phyloP scores from a whole-genome alignment of 2,113 vertebrate species.

The Helogale parvula region DNA sequence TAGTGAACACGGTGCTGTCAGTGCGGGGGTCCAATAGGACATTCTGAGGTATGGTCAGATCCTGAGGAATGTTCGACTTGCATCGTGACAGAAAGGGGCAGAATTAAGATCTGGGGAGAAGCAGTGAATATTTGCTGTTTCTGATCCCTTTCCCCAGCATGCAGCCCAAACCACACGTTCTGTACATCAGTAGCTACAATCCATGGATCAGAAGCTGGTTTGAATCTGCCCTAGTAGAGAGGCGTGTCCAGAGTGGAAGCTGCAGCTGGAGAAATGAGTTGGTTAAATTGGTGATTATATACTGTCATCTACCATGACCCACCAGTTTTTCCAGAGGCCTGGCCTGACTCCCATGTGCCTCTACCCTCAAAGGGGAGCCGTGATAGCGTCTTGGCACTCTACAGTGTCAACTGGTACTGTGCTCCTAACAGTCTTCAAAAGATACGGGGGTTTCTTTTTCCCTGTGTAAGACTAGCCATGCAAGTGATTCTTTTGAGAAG shows the following conservation, averaged over 20 bases:
- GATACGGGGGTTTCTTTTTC: neutral
- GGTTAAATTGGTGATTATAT: neutral
- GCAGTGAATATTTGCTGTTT: neutral
- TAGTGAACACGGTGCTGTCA: rapidly evolving
- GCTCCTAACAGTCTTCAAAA: neutral
- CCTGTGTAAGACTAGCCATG: neutral
- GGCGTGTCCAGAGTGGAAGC: no score
- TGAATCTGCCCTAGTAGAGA: neutral
- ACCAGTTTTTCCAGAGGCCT: neutral
- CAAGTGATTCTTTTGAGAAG: neutral
- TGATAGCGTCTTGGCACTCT: neutral
- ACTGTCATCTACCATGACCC: neutral
- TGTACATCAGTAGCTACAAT: neutral
- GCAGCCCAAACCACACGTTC: neutral
- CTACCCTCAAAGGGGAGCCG: neutral
- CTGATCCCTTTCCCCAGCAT: neutral
- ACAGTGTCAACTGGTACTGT: neutral
- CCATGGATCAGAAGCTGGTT: neutral
- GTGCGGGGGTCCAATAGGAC: neutral
- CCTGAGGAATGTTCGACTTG: neutral
- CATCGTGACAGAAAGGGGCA: neutral
- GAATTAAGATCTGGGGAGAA: neutral
- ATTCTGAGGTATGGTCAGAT: neutral
- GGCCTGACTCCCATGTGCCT: neutral
- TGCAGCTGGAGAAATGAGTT: neutral